A percentile compares a stretch with the other conserved stretches of the same genome.
These are phyloP conservation scores for Macquaria ambigua DNA, from an alignment of 2,113 vertebrate genomes.

Conservation along the genomic window DNA sequence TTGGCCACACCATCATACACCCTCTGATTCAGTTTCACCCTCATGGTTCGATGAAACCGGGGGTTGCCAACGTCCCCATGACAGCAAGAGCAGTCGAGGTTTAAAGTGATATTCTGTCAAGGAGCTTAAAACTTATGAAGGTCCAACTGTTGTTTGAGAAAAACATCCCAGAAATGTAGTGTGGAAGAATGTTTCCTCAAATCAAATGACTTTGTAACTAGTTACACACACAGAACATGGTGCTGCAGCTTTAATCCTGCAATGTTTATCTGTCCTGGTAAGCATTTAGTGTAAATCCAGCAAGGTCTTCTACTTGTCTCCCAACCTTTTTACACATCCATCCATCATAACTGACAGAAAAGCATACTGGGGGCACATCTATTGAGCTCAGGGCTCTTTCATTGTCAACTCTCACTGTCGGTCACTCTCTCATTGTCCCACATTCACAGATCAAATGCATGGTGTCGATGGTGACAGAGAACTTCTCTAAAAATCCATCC, in stretches of 20 bases:
- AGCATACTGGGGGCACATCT: neutral
- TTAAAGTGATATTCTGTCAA: conserved; percentile 1
- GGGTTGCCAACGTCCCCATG: neutral
- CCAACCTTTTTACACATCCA: neutral
- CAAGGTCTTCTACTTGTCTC: neutral
- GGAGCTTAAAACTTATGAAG: neutral
- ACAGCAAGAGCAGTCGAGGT: neutral
- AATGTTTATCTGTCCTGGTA: neutral
- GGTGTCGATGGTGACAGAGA: neutral
- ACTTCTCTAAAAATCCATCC: neutral
- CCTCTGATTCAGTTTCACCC: conserved; percentile 50
- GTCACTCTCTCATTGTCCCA: neutral
- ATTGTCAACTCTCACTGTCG: neutral
- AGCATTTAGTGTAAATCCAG: neutral
- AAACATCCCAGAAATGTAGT: neutral
- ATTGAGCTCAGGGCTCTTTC: neutral
- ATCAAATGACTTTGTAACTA: neutral
- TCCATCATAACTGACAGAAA: neutral
- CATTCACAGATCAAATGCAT: neutral
- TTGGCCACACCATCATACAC: conserved; percentile 10
- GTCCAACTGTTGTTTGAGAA: neutral
- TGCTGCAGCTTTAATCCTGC: neutral
- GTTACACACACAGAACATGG: neutral
- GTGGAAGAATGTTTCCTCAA: neutral
- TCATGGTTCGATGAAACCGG: neutral